Conservation (phyloP, 2,888 invertebrate species). For the Macrosoma leucophasiata region DNA sequence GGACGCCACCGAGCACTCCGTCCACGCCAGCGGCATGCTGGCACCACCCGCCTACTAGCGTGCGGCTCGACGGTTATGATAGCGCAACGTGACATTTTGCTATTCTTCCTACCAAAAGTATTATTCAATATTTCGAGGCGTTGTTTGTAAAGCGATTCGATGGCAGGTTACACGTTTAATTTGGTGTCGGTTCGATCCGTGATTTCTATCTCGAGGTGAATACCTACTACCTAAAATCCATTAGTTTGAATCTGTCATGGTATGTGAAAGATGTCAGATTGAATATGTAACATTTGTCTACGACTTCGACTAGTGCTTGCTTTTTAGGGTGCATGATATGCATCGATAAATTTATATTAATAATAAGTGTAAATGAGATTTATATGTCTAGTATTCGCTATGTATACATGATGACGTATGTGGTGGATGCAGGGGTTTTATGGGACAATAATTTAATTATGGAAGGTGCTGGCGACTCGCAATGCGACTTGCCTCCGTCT, state of each 20-base stretch:
- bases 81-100: conserved; percentile 39
- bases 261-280: too few relatives aligned
- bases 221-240: too few relatives aligned
- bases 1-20: conserved; percentile 72
- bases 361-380: conserved; percentile 14
- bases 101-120: conserved; percentile 69
- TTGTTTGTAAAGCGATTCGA: conserved; percentile 39
- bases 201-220: too few relatives aligned
- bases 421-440: conserved; percentile 53
- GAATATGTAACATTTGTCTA: too few relatives aligned
- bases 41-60: conserved; percentile 69
- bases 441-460: conserved; percentile 51
- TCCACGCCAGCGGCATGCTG: conserved; percentile 74
- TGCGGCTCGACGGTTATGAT: conserved; percentile 39
- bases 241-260: too few relatives aligned
- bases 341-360: conserved; percentile 19
- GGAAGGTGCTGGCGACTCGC: conserved; percentile 74
- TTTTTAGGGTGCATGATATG: conserved; percentile 44
- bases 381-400: conserved; percentile 14
- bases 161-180: too few relatives aligned
- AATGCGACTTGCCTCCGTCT: conserved; percentile 69
- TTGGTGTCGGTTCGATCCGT: too few relatives aligned
- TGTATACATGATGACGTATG: conserved; percentile 33
- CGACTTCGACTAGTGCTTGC: conserved; percentile 44
- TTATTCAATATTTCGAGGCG: conserved; percentile 55